phyloP scores from a whole-genome alignment of 1,140 invertebrate species.

The Drosophila takahashii region DNA sequence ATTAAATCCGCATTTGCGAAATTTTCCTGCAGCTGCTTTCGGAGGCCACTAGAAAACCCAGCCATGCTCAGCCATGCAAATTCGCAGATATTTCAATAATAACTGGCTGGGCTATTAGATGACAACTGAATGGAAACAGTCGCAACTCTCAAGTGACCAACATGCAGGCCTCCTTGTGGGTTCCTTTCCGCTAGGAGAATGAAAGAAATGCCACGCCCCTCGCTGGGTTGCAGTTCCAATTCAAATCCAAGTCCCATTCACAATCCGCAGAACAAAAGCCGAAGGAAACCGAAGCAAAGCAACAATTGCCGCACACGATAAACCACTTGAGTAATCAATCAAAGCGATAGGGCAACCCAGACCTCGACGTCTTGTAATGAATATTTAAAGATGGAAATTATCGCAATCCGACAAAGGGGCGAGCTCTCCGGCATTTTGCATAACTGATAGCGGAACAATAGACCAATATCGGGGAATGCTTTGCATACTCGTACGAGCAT shows the following conservation, averaged over 20 bases:
- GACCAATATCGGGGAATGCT: slow-evolving; percentile 66
- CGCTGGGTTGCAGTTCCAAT: slow-evolving; percentile 20
- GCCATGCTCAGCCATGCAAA: slow-evolving; percentile 63
- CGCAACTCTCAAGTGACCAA: slow-evolving; percentile 80
- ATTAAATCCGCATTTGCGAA: slow-evolving; percentile 30
- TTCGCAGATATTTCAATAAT: slow-evolving; percentile 45
- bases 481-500: slow-evolving; percentile 46
- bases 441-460: slow-evolving; percentile 78
- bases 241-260: slow-evolving; percentile 26
- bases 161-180: slow-evolving; percentile 62
- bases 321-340: slow-evolving; percentile 82
- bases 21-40: slow-evolving; percentile 25
- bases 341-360: slow-evolving; percentile 68
- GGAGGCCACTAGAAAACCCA: slow-evolving; percentile 31
- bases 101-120: slow-evolving; percentile 51
- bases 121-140: slow-evolving; percentile 70
- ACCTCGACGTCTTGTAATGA: slow-evolving; percentile 70
- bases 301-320: slow-evolving; percentile 71
- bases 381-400: slow-evolving; percentile 81
- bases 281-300: slow-evolving; percentile 38
- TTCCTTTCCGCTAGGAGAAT: slow-evolving; percentile 7
- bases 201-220: slow-evolving; percentile 52
- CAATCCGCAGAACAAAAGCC: slow-evolving; percentile 50
- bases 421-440: slow-evolving; percentile 64
- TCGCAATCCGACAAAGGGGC: slow-evolving; percentile 57